Conservation (phyloP, 2,113 vertebrate genomes). For the Corvus hawaiiensis region DNA sequence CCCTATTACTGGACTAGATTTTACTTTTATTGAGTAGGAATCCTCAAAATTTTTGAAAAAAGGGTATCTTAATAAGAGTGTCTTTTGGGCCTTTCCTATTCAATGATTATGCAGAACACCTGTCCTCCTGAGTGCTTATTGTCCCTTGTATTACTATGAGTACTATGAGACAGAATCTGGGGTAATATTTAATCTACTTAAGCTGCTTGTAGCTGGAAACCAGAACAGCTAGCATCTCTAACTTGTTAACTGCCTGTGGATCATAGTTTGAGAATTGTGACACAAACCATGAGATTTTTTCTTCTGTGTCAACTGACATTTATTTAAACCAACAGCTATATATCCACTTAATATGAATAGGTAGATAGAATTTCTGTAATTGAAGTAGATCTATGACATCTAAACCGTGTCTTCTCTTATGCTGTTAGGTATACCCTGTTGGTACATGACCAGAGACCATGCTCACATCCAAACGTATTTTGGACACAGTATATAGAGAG, state of each 20-base stretch:
- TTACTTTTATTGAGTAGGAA: not conserved
- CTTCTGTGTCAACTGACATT: not conserved
- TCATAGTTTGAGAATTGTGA: not conserved
- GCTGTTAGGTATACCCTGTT: not conserved
- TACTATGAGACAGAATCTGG: not conserved
- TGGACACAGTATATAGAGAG: not conserved
- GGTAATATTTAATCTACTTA: not conserved
- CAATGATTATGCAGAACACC: not conserved
- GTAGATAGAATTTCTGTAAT: not conserved
- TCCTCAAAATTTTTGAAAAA: not conserved
- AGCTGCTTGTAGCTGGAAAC: not conserved
- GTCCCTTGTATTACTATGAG: not conserved
- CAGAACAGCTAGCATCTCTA: not conserved
- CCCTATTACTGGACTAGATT: constrained; percentile 21
- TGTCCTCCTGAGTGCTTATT: not conserved
- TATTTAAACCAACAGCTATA: not conserved
- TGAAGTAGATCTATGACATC: not conserved
- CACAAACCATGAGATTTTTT: not conserved
- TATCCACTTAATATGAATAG: not conserved
- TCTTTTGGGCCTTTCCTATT: not conserved
- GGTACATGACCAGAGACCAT: not conserved
- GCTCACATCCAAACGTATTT: not conserved
- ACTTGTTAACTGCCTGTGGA: not conserved
- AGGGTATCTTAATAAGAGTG: not conserved
- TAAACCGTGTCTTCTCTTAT: not conserved